Conservation (phyloP, 2,113 vertebrate genomes). For the Psilopogon haemacephalus region DNA sequence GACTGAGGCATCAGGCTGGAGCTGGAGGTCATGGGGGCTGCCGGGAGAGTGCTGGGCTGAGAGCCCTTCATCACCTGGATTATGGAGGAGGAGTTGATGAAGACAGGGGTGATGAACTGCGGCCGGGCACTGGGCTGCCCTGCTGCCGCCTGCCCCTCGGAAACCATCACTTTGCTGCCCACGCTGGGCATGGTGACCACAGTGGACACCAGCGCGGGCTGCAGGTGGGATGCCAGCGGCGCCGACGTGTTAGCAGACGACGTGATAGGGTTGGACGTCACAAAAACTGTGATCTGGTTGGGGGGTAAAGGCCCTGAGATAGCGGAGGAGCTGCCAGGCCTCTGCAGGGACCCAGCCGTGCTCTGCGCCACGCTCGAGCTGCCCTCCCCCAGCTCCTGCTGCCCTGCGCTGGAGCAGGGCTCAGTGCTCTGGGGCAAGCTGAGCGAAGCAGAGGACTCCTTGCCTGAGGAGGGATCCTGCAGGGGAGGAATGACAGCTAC, state of each 20-base stretch:
- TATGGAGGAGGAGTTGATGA: conserved; percentile 89
- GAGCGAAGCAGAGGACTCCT: conserved; percentile 70
- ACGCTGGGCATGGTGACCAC: conserved; percentile 87
- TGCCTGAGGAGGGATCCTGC: conserved; percentile 68
- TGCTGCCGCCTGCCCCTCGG: conserved; percentile 80
- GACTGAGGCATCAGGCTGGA: conserved; percentile 78
- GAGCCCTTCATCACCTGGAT: conserved; percentile 93
- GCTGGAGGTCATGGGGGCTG: conserved; percentile 74
- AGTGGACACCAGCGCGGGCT: conserved; percentile 84
- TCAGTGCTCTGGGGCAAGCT: conserved; percentile 71
- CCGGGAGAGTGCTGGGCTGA: conserved; percentile 81
- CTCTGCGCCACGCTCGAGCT: conserved; percentile 77
- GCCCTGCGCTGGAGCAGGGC: conserved; percentile 62
- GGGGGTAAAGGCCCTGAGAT: conserved; percentile 80
- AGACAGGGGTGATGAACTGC: conserved; percentile 92
- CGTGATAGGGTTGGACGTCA: conserved; percentile 91
- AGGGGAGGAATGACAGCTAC: conserved; percentile 70
- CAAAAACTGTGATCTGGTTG: conserved; percentile 95
- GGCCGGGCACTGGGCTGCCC: conserved; percentile 75
- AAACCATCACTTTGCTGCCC: conserved; percentile 84
- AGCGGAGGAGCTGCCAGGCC: conserved; percentile 83
- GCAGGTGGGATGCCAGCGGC: conserved; percentile 78
- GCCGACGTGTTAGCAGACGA: conserved; percentile 83
- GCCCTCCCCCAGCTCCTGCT: conserved; percentile 73
- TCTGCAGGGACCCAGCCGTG: conserved; percentile 83